These are phyloP conservation scores for Celastrina argiolus DNA, from an alignment of 2,888 invertebrate species.

Conservation along the genomic window DNA sequence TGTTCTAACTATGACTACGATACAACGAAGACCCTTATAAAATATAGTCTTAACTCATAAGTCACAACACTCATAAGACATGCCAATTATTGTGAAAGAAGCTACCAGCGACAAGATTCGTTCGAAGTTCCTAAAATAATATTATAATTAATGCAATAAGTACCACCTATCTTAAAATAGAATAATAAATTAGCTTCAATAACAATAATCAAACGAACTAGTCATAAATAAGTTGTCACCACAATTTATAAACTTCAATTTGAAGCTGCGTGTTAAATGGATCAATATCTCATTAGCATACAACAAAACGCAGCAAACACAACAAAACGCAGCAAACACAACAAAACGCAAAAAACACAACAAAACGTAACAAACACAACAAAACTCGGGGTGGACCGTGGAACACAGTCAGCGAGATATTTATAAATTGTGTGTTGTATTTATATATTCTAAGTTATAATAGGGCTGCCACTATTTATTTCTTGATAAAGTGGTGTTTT, in stretches of 20 bases:
- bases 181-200: too few relatives aligned
- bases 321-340: not conserved
- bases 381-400: constrained; percentile 7
- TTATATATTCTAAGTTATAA: constrained; percentile 14
- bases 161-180: too few relatives aligned
- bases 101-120: too few relatives aligned
- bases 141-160: too few relatives aligned
- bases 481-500: too few relatives aligned
- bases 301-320: constrained; percentile 1
- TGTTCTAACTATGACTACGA: too few relatives aligned
- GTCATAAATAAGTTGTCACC: constrained; percentile 2
- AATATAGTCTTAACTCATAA: too few relatives aligned
- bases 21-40: too few relatives aligned
- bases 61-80: too few relatives aligned
- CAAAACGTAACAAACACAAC: not conserved
- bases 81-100: too few relatives aligned
- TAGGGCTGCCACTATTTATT: not conserved
- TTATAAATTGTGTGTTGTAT: constrained; percentile 15
- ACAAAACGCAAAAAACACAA: not conserved
- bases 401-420: constrained; percentile 13
- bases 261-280: not conserved
- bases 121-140: too few relatives aligned
- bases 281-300: constrained; percentile 19
- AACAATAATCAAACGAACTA: too few relatives aligned
- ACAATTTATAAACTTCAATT: constrained; percentile 16